A percentile compares a stretch with the other conserved stretches of the same genome.
Evolutionary conservation across 2,797 vertebrate species (phyloP).

Genomic region (Lagorchestes hirsutus): DNA sequence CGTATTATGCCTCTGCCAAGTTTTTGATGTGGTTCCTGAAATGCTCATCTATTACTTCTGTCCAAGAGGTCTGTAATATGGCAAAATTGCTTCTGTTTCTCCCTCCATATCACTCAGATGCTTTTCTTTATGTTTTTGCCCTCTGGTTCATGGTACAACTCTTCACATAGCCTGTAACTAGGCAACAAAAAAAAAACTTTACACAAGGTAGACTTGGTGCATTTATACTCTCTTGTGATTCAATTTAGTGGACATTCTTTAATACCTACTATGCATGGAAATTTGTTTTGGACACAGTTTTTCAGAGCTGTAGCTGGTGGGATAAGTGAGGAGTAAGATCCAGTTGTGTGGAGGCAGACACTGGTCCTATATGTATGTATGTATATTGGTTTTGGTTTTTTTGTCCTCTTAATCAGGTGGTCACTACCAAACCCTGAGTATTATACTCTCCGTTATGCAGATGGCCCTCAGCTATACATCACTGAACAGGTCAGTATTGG

Average conservation of each 20-base stretch:
- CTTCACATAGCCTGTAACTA: neutral
- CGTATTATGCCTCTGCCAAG: neutral
- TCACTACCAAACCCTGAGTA: constrained; percentile 96
- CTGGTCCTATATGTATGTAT: neutral
- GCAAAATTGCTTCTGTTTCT: neutral
- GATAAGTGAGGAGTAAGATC: neutral
- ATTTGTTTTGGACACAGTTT: neutral
- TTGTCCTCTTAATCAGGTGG: constrained; percentile 88
- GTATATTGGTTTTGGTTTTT: neutral
- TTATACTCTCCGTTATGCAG: constrained; percentile 96
- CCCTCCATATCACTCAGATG: neutral
- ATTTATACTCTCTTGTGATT: neutral
- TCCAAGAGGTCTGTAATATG: neutral
- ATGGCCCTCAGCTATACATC: constrained; percentile 98
- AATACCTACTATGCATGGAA: neutral
- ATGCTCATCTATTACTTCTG: neutral
- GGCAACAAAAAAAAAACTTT: neutral
- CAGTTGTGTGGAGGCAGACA: neutral
- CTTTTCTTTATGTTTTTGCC: neutral
- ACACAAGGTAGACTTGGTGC: neutral
- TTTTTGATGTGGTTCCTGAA: neutral
- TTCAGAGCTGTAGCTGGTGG: neutral
- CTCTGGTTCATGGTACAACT: neutral
- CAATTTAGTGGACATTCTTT: neutral
- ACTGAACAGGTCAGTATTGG: constrained; percentile 93